Conservation (phyloP, 2,888 invertebrate species). For the Parnassius apollo region DNA sequence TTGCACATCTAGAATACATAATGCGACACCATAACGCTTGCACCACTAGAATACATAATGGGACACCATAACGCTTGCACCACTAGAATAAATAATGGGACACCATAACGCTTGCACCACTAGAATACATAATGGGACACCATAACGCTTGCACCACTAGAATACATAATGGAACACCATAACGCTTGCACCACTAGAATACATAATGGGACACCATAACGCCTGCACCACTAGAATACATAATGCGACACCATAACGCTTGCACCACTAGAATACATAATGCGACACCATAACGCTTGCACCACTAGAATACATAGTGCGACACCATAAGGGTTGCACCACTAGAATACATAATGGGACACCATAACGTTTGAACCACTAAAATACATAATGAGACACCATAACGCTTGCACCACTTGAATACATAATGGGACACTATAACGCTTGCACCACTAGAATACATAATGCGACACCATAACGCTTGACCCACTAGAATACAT, state of each 20-base stretch:
- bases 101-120: not conserved
- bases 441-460: too few relatives aligned
- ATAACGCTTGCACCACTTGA: not conserved
- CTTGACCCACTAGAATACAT: not conserved
- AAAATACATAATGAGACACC: too few relatives aligned
- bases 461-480: too few relatives aligned
- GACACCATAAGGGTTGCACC: not conserved
- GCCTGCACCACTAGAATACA: too few relatives aligned
- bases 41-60: not conserved
- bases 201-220: not conserved
- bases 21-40: too few relatives aligned
- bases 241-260: too few relatives aligned
- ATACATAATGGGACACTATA: not conserved
- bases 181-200: not conserved
- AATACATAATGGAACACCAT: too few relatives aligned
- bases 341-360: not conserved
- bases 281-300: not conserved
- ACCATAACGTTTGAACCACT: not conserved
- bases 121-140: constrained; percentile 1
- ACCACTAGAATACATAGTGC: too few relatives aligned
- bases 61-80: not conserved
- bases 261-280: not conserved
- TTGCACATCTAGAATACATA: too few relatives aligned
- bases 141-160: not conserved
- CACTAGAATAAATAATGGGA: too few relatives aligned